Conservation (phyloP, 1,140 invertebrate genomes). For the Mesaphorura yosii region DNA sequence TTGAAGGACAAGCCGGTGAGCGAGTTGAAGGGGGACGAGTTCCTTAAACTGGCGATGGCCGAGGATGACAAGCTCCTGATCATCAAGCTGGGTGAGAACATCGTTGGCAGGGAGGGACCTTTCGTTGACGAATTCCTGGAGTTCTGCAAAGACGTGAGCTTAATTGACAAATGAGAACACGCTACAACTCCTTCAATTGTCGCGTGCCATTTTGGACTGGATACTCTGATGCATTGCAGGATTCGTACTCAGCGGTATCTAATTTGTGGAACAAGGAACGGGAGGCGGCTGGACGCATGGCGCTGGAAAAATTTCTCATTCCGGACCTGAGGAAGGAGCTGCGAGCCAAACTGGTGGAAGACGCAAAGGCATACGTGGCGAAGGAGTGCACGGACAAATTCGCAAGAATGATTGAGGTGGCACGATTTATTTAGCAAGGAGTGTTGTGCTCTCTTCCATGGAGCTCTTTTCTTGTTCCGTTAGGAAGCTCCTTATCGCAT, state of each 20-base stretch:
- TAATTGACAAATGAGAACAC: no score
- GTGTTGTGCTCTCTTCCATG: background rate
- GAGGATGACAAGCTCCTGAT: constrained; percentile 75
- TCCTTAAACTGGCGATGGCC: constrained; percentile 67
- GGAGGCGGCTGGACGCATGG: constrained; percentile 72
- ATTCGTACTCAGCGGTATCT: no score
- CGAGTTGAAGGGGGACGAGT: constrained; percentile 81
- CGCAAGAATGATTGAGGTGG: constrained; percentile 75
- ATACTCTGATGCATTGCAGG: no score
- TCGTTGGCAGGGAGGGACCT: constrained; percentile 60
- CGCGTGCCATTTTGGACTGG: no score
- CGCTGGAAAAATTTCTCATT: constrained; percentile 75
- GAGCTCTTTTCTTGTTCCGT: background rate
- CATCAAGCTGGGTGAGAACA: constrained; percentile 57
- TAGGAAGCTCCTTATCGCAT: constrained; percentile 58
- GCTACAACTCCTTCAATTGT: no score
- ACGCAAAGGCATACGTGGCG: constrained; percentile 81
- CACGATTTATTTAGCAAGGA: background rate
- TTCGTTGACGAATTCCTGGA: constrained; percentile 87
- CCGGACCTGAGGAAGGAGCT: constrained; percentile 84
- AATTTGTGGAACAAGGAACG: constrained; percentile 93
- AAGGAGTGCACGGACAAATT: constrained; percentile 69
- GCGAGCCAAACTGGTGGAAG: constrained; percentile 60
- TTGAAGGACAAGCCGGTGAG: constrained; percentile 87
- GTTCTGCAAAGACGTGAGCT: constrained; percentile 60